Evolutionary conservation across 2,888 invertebrate genomes (phyloP).

Genomic region (Lacanobia oleracea): DNA sequence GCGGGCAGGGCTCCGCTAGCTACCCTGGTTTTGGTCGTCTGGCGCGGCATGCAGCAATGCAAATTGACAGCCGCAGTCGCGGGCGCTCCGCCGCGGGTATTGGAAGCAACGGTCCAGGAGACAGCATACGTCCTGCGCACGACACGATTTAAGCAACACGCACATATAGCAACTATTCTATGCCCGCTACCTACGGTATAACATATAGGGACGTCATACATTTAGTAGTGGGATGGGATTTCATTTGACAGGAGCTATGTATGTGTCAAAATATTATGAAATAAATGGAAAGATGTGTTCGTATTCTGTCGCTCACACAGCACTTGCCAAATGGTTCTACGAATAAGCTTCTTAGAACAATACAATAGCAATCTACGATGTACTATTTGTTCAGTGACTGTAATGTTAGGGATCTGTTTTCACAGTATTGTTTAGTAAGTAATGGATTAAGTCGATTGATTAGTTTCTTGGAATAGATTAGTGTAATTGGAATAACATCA

Average conservation of each 20-base stretch:
- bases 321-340: slow-evolving; percentile 23
- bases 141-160: slow-evolving; percentile 86
- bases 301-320: slow-evolving; percentile 38
- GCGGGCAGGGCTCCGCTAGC: slow-evolving; percentile 90
- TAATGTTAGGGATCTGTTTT: slow-evolving; percentile 15
- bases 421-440: slow-evolving; percentile 13
- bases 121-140: slow-evolving; percentile 95
- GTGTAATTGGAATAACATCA: slow-evolving; percentile 13
- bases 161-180: slow-evolving; percentile 71
- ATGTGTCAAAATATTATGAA: slow-evolving; percentile 32
- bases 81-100: slow-evolving; percentile 94
- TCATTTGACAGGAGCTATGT: slow-evolving; percentile 24
- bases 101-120: slow-evolving; percentile 97
- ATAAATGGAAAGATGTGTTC: not conserved
- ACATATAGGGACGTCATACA: slow-evolving; percentile 46
- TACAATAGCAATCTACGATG: slow-evolving; percentile 52
- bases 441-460: slow-evolving; percentile 14
- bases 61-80: slow-evolving; percentile 97
- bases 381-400: slow-evolving; percentile 32
- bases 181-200: slow-evolving; percentile 44
- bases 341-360: slow-evolving; percentile 36
- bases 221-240: slow-evolving; percentile 28
- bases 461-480: slow-evolving; percentile 8
- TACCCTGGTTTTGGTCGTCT: slow-evolving; percentile 90
- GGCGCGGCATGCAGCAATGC: slow-evolving; percentile 96